These are phyloP conservation scores for Alloscopus bannaensis DNA, from an alignment of 2,888 invertebrate genomes.

Conservation along the genomic window DNA sequence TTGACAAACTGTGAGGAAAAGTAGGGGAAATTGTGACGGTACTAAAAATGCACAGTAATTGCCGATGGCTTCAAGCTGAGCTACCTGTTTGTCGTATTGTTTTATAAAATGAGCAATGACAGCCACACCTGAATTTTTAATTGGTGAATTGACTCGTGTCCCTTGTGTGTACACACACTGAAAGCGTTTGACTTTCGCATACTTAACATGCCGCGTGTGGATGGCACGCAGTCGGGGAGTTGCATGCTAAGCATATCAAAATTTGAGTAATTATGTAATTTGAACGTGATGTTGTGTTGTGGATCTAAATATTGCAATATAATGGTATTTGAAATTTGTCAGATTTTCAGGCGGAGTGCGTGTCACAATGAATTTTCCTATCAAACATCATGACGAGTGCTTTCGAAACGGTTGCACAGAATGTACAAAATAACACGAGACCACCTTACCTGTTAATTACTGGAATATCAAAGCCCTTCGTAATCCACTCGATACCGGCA, in stretches of 20 bases:
- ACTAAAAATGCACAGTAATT: too few species aligned
- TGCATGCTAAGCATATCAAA: conserved; percentile 44
- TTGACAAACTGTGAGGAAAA: too few species aligned
- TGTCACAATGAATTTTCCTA: neutral
- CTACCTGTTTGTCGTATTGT: conserved; percentile 37
- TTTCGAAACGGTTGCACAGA: too few species aligned
- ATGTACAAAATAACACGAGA: too few species aligned
- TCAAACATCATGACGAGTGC: neutral
- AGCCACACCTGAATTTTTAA: conserved; percentile 53
- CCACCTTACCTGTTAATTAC: conserved; percentile 86
- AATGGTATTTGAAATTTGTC: neutral
- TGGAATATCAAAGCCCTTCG: conserved; percentile 94
- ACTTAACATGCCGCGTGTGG: too few species aligned
- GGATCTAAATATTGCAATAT: neutral
- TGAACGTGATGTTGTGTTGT: conserved; percentile 3
- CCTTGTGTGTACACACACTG: too few species aligned
- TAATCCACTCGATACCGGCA: conserved; percentile 93
- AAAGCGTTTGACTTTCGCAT: too few species aligned
- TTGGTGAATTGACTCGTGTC: conserved; percentile 36
- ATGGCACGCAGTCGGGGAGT: too few species aligned
- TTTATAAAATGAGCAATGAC: conserved; percentile 46
- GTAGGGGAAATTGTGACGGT: too few species aligned
- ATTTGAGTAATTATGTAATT: conserved; percentile 48
- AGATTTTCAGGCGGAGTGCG: too few species aligned
- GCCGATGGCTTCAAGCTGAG: conserved; percentile 38